A percentile compares a stretch with the other conserved stretches of the same genome.
Evolutionary conservation across 30 jellyfish, hydroid and myxozoan species (phyloP).

Genomic region (Morbakka virulenta): DNA sequence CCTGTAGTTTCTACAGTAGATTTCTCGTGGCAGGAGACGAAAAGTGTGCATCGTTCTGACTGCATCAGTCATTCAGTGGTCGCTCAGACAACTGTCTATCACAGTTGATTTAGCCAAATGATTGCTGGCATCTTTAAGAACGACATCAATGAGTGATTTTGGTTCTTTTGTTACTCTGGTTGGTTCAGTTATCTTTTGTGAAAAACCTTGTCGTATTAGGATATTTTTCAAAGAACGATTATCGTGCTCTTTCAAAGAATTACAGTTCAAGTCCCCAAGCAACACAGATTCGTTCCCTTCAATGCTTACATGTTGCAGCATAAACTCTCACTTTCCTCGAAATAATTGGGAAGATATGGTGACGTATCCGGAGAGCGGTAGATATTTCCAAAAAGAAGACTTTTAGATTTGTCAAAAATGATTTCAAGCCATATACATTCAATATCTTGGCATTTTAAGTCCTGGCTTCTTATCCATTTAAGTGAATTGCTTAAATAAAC

Average conservation of each 20-base stretch:
- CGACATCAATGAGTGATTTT: conserved; percentile 17
- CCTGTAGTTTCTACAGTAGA: conserved; percentile 24
- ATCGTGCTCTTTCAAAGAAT: conserved; percentile 11
- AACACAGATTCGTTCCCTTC: no score
- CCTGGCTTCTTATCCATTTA: conserved; percentile 30
- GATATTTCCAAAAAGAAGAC: conserved; percentile 19
- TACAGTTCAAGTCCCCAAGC: no score
- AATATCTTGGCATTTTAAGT: no score
- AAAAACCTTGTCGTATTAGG: conserved; percentile 8
- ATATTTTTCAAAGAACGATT: conserved; percentile 14
- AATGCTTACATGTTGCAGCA: conserved; percentile 28
- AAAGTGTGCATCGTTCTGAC: conserved; percentile 32
- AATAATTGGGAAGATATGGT: no score
- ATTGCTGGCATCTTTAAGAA: not conserved
- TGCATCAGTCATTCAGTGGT: conserved; percentile 43
- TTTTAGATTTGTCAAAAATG: conserved; percentile 18
- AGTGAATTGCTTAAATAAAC: conserved; percentile 12
- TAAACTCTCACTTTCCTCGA: conserved; percentile 14
- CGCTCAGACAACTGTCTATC: conserved; percentile 17
- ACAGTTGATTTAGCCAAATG: conserved; percentile 7
- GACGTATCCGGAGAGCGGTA: conserved; percentile 64
- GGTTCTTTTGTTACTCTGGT: conserved; percentile 23
- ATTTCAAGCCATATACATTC: conserved; percentile 33
- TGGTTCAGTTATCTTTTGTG: conserved; percentile 18
- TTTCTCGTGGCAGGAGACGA: conserved; percentile 34